Conservation (phyloP, 2,797 vertebrate genomes). For the Tokudaia tokunoshimensis region DNA sequence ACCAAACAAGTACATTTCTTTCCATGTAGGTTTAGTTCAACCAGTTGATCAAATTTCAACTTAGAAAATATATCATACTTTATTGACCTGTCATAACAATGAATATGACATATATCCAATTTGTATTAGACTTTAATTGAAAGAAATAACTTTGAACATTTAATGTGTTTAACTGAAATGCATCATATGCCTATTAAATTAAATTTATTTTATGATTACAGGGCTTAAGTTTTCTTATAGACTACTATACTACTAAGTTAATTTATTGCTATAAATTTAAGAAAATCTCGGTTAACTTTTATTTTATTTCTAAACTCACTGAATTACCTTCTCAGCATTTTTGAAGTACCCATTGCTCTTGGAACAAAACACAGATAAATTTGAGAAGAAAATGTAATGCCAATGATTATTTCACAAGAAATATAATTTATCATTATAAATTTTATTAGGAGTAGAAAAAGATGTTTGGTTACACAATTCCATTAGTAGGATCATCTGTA, state of each 20-base stretch:
- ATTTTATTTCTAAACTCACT: constrained; percentile 15
- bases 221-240: constrained; percentile 1
- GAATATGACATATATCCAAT: neutral
- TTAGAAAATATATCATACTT: constrained; percentile 22
- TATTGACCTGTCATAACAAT: constrained; percentile 5
- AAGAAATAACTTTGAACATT: neutral
- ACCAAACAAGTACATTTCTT: neutral
- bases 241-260: neutral
- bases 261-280: constrained; percentile 26
- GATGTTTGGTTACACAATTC: neutral
- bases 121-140: constrained; percentile 24
- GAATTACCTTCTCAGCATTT: neutral
- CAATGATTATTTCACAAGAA: constrained; percentile 27
- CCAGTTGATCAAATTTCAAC: neutral
- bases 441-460: neutral
- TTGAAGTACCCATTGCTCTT: neutral
- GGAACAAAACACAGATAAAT: neutral
- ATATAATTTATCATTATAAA: neutral
- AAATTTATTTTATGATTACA: constrained; percentile 17
- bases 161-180: neutral
- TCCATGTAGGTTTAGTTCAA: neutral
- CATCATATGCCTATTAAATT: neutral
- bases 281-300: constrained; percentile 19
- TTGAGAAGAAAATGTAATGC: neutral
- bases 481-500: neutral